These are phyloP conservation scores for Capitulum mitella DNA, from an alignment of 2,888 invertebrate species.

Conservation along the genomic window DNA sequence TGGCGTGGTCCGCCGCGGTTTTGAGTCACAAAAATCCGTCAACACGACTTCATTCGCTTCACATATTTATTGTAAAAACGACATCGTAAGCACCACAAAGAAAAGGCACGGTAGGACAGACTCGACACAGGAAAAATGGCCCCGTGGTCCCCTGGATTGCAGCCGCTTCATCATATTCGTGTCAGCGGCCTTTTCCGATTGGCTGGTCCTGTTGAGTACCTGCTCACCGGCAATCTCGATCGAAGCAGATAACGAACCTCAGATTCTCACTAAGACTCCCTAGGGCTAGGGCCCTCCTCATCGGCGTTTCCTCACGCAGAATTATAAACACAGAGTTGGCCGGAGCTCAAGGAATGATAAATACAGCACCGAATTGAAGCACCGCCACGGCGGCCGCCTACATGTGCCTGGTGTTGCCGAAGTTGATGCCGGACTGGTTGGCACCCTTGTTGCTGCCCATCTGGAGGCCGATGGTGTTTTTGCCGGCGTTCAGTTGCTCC, in stretches of 20 bases:
- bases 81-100: neutral
- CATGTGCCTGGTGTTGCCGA: slow-evolving; percentile 96
- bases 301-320: neutral
- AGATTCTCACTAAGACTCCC: no score
- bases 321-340: neutral
- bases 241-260: neutral
- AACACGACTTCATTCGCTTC: no score
- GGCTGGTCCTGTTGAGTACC: neutral
- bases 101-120: slow-evolving; percentile 4
- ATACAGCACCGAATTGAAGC: neutral
- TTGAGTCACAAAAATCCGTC: no score
- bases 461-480: slow-evolving; percentile 87
- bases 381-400: slow-evolving; percentile 45
- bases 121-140: neutral
- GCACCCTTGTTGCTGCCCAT: slow-evolving; percentile 98
- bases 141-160: neutral
- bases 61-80: slow-evolving; percentile 10
- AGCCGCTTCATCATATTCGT: neutral
- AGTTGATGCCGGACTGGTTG: slow-evolving; percentile 89
- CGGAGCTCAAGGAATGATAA: neutral
- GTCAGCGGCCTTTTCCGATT: no score
- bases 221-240: neutral
- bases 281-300: neutral
- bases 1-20: no score
- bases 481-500: slow-evolving; percentile 86